A percentile compares a stretch with the other conserved stretches of the same genome.
Evolutionary conservation across 2,113 vertebrate species (phyloP).

Genomic region (Arothron firmamentum): DNA sequence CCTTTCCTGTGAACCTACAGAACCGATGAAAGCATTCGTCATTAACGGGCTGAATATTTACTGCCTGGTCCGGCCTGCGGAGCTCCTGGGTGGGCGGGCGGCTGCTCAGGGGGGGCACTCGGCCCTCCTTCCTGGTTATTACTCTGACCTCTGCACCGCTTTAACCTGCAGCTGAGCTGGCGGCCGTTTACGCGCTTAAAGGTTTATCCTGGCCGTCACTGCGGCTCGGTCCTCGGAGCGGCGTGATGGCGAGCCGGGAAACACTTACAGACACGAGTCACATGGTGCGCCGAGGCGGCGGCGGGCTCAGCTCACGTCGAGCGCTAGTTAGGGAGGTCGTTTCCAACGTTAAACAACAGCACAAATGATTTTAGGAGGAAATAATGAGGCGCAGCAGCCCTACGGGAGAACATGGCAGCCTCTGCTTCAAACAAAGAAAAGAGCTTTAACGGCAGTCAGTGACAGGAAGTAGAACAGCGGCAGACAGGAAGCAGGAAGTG

Average conservation of each 20-base stretch:
- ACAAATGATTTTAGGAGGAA: constrained; percentile 46
- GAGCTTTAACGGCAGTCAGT: constrained; percentile 37
- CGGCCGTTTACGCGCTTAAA: constrained; percentile 5
- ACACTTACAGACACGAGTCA: constrained; percentile 67
- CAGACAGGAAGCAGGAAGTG: constrained; percentile 60
- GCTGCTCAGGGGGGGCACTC: constrained; percentile 45
- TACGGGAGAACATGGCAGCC: constrained; percentile 61
- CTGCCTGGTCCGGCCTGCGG: constrained; percentile 95
- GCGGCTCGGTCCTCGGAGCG: constrained; percentile 38
- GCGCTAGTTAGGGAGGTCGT: constrained; percentile 64
- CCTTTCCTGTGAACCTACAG: constrained; percentile 90
- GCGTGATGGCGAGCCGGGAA: constrained; percentile 44
- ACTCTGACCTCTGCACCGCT: constrained; percentile 86
- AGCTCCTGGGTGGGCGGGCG: constrained; percentile 81
- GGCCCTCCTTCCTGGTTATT: constrained; percentile 91
- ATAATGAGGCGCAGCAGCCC: constrained; percentile 55
- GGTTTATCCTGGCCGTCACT: constrained; percentile 28
- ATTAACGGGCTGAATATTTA: constrained; percentile 99
- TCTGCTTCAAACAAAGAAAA: background rate
- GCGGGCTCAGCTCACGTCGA: constrained; percentile 63
- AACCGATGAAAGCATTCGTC: constrained; percentile 95
- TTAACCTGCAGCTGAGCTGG: constrained; percentile 85
- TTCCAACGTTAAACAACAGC: constrained; percentile 54
- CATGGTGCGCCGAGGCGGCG: constrained; percentile 59
- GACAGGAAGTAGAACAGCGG: constrained; percentile 40